phyloP scores from a whole-genome alignment of 2,888 invertebrate species.

The Augiades crinisus region DNA sequence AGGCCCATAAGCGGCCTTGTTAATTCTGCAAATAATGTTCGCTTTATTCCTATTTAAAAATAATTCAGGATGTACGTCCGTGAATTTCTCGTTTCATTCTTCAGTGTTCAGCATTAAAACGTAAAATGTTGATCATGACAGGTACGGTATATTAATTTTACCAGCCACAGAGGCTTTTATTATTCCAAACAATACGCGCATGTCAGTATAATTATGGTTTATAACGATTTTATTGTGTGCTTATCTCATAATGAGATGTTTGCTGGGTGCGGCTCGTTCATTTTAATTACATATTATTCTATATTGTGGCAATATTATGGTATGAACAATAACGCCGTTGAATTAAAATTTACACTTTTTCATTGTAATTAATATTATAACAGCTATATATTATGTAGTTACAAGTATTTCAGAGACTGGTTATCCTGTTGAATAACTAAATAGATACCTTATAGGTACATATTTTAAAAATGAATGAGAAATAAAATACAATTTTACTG shows the following conservation, averaged over 20 bases:
- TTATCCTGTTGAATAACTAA: too few relatives aligned
- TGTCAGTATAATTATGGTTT: background rate
- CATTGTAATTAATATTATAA: background rate
- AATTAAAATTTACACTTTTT: constrained; percentile 1
- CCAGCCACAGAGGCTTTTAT: background rate
- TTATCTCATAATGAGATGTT: constrained; percentile 21
- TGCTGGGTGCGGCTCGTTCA: constrained; percentile 16
- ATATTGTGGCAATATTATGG: constrained; percentile 8
- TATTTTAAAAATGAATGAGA: too few relatives aligned
- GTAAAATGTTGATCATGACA: background rate
- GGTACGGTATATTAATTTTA: background rate
- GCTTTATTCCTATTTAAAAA: too few relatives aligned
- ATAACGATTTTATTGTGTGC: constrained; percentile 14
- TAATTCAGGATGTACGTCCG: too few relatives aligned
- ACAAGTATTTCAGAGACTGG: too few relatives aligned
- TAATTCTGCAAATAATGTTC: too few relatives aligned
- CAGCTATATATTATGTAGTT: too few relatives aligned
- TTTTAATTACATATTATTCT: constrained; percentile 22
- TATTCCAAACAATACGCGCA: background rate
- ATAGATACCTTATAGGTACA: too few relatives aligned
- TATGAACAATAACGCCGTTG: background rate
- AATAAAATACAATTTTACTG: constrained; percentile 34
- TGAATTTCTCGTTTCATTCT: too few relatives aligned
- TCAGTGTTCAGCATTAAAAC: too few relatives aligned
- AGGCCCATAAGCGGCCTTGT: too few relatives aligned